Evolutionary conservation across 2,113 vertebrate genomes (phyloP), one percentile per base, ranked within the genome.

Genomic region (Clarias gariepinus): DNA sequence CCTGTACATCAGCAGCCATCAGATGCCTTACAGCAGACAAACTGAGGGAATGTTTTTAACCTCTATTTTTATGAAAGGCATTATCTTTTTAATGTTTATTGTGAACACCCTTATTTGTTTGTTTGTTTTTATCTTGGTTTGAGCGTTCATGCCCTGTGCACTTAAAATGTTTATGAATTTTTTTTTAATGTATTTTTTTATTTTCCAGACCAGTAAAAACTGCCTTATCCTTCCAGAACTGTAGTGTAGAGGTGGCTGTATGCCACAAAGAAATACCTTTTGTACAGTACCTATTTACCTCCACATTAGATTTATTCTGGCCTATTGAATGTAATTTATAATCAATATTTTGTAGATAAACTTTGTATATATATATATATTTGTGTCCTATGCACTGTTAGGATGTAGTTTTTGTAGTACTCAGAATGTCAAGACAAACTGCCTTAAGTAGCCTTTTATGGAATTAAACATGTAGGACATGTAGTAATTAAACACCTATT

Each of bases 301-400:
- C 58, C 21, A 66, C 28, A 80, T 82, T 81, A 79, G 86, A 82
- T 87, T 79, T 85, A 80, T 87, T 80, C 60, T 87, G 82, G 87
- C 87, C 84, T 87, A 83, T 84, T 90, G 90, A 90, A 90, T 90
- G 90, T 90, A 90, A 55, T 68, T 47, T 85, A 57, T 87, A 81
- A 61, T 60, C 64, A 60, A 74, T 58, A 64, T 81, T 68, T 82
- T 88, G 83, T 82, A 88, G 89, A 76, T 81, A 41, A 53, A 64
- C 77, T 84, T 58, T 89, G 78, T 87, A 83, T 85, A 47, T 36
- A 83, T 85, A 47, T 36, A 36, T 47, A 77, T 79, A 58, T 58
- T 30, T 60, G 66, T 87, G 84, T 87, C 85, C 83, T 83, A 85
- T 77, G 30, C 83, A 89, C 83, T 87, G 88, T 89, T 81, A 64